Evolutionary conservation across 2,113 vertebrate genomes (phyloP).

Genomic region (Himantopus leucocephalus): DNA sequence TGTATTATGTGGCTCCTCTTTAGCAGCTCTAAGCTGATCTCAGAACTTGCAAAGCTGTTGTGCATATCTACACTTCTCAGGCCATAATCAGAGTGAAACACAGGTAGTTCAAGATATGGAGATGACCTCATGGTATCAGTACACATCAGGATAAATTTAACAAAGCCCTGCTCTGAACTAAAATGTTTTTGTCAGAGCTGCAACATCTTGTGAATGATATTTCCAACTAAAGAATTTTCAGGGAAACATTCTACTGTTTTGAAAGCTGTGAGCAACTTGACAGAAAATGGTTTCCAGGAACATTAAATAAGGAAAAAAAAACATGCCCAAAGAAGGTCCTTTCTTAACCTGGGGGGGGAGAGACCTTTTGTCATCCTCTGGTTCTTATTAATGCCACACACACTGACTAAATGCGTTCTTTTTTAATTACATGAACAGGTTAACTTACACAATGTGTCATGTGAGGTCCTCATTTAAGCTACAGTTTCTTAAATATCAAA

Average conservation of each 20-base stretch:
- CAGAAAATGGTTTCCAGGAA: neutral
- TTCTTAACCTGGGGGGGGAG: neutral
- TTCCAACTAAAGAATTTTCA: neutral
- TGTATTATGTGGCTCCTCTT: neutral
- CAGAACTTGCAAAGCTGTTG: neutral
- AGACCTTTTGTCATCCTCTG: neutral
- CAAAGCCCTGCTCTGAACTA: neutral
- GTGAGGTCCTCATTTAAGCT: neutral
- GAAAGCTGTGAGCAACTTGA: neutral
- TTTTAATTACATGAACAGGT: neutral
- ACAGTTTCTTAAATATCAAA: neutral
- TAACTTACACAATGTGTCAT: neutral
- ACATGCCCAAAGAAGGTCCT: neutral
- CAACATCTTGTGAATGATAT: neutral
- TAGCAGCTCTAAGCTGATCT: neutral
- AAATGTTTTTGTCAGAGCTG: neutral
- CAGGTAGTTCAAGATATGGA: neutral
- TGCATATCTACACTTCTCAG: neutral
- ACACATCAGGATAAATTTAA: neutral
- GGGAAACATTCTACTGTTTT: neutral
- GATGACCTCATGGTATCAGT: neutral
- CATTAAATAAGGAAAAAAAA: neutral
- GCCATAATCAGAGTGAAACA: neutral
- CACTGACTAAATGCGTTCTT: neutral
- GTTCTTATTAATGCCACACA: neutral